A percentile compares a stretch with the other conserved stretches of the same genome.
phyloP scores from a whole-genome alignment of 2,113 vertebrate species.

The Myrmophylax atrothorax region DNA sequence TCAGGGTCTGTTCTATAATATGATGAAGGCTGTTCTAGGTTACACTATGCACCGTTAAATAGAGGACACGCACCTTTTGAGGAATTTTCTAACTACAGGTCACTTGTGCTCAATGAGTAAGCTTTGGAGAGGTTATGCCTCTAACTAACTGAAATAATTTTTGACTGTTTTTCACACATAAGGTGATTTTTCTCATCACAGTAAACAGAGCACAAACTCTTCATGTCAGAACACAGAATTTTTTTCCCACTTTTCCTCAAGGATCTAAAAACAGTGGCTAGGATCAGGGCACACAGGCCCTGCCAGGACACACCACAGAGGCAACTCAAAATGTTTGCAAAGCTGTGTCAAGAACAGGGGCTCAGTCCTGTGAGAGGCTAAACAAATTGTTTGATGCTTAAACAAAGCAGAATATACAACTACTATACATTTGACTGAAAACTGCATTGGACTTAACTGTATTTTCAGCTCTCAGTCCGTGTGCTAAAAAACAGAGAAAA shows the following conservation, averaged over 20 bases:
- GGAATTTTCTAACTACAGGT: background rate
- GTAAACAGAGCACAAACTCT: background rate
- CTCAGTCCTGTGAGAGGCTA: background rate
- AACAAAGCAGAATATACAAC: background rate
- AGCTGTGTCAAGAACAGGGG: background rate
- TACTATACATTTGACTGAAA: background rate
- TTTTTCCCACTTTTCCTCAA: background rate
- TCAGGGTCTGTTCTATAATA: background rate
- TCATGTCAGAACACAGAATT: background rate
- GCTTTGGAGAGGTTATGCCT: background rate
- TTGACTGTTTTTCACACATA: background rate
- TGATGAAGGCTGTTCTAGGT: background rate
- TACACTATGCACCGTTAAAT: background rate
- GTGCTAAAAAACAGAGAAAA: background rate
- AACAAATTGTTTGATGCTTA: background rate
- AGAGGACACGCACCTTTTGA: background rate
- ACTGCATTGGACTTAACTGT: background rate
- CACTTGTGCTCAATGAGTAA: background rate
- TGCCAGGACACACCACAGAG: background rate
- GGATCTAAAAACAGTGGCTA: background rate
- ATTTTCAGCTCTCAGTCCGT: background rate
- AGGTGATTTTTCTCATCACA: background rate
- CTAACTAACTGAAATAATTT: background rate
- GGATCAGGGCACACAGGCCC: background rate
- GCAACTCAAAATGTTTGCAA: background rate